Evolutionary conservation across 2,113 vertebrate genomes (phyloP).

Genomic region (Ageneiosus marmoratus): DNA sequence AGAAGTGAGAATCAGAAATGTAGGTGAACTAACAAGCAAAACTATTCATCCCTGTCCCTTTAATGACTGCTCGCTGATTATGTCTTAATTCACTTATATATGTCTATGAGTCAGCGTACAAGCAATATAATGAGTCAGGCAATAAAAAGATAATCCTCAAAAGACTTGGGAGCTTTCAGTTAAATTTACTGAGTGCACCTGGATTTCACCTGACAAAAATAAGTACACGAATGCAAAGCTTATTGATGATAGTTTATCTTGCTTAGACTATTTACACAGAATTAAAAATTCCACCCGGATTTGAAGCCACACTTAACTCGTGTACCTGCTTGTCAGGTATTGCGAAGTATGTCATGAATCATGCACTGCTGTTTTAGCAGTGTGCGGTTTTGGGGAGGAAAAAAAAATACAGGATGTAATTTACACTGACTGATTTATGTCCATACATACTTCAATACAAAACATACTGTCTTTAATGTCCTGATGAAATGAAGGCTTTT

Average conservation of each 20-base stretch:
- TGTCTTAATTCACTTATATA: not conserved
- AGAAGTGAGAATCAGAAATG: not conserved
- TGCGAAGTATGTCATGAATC: conserved; percentile 31
- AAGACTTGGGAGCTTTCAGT: not conserved
- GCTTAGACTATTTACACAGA: conserved; percentile 13
- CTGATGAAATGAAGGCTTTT: not conserved
- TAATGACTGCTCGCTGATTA: not conserved
- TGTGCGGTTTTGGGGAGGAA: not conserved
- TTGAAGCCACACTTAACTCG: not conserved
- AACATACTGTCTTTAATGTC: not conserved
- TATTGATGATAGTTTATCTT: not conserved
- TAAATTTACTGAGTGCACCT: not conserved
- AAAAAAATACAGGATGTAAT: not conserved
- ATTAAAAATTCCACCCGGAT: not conserved
- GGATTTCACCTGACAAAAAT: conserved; percentile 1
- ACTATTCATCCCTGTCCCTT: not conserved
- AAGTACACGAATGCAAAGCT: not conserved
- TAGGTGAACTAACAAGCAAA: not conserved
- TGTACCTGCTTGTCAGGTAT: conserved; percentile 24
- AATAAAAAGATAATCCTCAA: not conserved
- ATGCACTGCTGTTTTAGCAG: conserved; percentile 14
- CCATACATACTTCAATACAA: not conserved
- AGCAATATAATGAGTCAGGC: not conserved
- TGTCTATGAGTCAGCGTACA: not conserved
- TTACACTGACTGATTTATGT: not conserved